Percentiles rank a stretch among this genome's conserved stretches.
phyloP scores from a whole-genome alignment of 1,140 invertebrate genomes.

The Sycobia sp. region DNA sequence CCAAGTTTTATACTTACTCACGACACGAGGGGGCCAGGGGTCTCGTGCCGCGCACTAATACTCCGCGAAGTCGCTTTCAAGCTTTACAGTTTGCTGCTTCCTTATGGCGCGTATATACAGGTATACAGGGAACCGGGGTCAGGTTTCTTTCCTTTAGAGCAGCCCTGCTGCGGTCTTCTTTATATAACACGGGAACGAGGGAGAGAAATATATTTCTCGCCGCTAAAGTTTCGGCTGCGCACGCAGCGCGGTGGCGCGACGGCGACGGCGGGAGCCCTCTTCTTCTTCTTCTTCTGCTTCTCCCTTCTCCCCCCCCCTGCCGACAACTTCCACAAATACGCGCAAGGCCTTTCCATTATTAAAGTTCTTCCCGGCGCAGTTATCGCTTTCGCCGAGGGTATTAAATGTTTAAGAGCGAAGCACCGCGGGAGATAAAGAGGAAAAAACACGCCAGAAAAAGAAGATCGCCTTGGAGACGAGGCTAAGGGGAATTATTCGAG shows the following conservation, averaged over 20 bases:
- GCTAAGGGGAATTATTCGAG: constrained; percentile 4
- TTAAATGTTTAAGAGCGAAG: constrained; percentile 24
- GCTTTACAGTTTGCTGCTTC: constrained; percentile 28
- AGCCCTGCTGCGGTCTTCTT: constrained; percentile 12
- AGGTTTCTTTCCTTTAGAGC: constrained; percentile 15
- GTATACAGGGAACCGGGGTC: too few relatives aligned
- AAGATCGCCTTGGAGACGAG: too few relatives aligned
- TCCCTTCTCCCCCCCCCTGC: background rate
- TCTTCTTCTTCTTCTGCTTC: background rate
- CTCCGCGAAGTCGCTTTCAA: constrained; percentile 23
- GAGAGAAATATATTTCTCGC: constrained; percentile 30
- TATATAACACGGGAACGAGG: too few relatives aligned
- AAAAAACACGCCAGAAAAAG: too few relatives aligned
- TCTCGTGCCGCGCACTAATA: too few relatives aligned
- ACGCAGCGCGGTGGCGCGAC: too few relatives aligned
- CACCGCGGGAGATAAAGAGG: background rate
- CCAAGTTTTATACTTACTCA: too few relatives aligned
- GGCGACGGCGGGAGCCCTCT: too few relatives aligned
- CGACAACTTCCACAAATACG: background rate
- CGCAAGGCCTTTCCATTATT: constrained; percentile 21
- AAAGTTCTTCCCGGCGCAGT: constrained; percentile 17
- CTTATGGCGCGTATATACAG: too few relatives aligned
- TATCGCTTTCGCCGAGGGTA: constrained; percentile 23
- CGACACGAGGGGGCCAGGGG: too few relatives aligned
- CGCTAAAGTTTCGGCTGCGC: constrained; percentile 15